Conservation (phyloP, 2,797 vertebrate genomes). For the Semotilus atromaculatus region DNA sequence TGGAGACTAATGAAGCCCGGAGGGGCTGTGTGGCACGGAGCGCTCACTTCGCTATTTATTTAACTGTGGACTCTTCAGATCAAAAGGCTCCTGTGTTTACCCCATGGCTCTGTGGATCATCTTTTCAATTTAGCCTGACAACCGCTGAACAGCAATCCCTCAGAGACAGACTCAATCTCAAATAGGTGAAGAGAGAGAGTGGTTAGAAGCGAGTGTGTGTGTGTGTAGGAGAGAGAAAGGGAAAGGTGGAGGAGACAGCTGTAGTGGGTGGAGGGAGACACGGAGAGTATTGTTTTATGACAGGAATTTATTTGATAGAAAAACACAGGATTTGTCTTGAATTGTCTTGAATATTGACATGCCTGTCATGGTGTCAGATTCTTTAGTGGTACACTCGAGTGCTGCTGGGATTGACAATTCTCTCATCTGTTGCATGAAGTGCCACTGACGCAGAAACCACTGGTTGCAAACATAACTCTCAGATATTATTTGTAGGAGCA, state of each 20-base stretch:
- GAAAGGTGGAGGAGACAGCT: constrained; percentile 48
- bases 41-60: constrained; percentile 61
- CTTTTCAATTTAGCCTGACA: constrained; percentile 63
- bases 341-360: constrained; percentile 38
- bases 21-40: constrained; percentile 59
- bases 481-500: not conserved
- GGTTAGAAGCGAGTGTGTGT: constrained; percentile 23
- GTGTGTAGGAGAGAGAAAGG: constrained; percentile 50
- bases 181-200: constrained; percentile 63
- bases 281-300: constrained; percentile 51
- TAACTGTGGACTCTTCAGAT: constrained; percentile 64
- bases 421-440: constrained; percentile 12
- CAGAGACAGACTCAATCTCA: constrained; percentile 57
- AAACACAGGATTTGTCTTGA: constrained; percentile 38
- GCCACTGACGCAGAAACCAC: constrained; percentile 13
- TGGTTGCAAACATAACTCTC: constrained; percentile 20
- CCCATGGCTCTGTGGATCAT: constrained; percentile 61
- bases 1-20: constrained; percentile 66
- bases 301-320: constrained; percentile 56
- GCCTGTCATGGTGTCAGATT: constrained; percentile 40
- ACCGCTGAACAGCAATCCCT: constrained; percentile 60
- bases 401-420: constrained; percentile 35
- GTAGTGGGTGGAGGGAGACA: constrained; percentile 47
- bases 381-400: constrained; percentile 5
- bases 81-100: constrained; percentile 66